phyloP scores from a whole-genome alignment of 1,140 invertebrate species.

The Sesamia nonagrioides region DNA sequence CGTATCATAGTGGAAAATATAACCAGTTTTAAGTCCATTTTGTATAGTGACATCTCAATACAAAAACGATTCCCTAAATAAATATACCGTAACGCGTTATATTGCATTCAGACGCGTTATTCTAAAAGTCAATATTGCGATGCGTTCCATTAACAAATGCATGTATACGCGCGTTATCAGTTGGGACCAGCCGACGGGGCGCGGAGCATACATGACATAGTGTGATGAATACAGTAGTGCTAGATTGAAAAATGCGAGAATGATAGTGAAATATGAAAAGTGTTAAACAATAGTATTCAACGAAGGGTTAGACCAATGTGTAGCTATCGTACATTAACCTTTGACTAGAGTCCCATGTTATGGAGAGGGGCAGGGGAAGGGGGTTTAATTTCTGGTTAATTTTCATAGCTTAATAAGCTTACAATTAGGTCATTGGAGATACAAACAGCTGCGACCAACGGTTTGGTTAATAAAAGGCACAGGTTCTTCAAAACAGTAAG shows the following conservation, averaged over 20 bases:
- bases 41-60: conserved; percentile 29
- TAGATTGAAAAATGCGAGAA: background rate
- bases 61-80: conserved; percentile 16
- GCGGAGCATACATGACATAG: conserved; percentile 18
- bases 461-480: too few species aligned
- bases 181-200: conserved; percentile 27
- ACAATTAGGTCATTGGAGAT: too few species aligned
- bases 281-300: too few species aligned
- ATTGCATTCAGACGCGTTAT: conserved; percentile 31
- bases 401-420: too few species aligned
- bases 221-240: conserved; percentile 2
- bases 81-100: conserved; percentile 39
- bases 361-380: too few species aligned
- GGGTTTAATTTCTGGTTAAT: too few species aligned
- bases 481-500: too few species aligned
- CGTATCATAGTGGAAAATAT: too few species aligned
- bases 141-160: conserved; percentile 49
- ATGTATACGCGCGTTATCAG: conserved; percentile 44
- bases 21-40: background rate
- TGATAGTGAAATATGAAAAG: background rate
- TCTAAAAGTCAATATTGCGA: conserved; percentile 46
- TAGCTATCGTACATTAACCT: too few species aligned
- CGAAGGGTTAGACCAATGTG: too few species aligned
- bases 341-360: too few species aligned
- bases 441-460: too few species aligned